Base-by-base conservation (phyloP, 2,888 invertebrate species). In the Protophormia terraenovae region DNA sequence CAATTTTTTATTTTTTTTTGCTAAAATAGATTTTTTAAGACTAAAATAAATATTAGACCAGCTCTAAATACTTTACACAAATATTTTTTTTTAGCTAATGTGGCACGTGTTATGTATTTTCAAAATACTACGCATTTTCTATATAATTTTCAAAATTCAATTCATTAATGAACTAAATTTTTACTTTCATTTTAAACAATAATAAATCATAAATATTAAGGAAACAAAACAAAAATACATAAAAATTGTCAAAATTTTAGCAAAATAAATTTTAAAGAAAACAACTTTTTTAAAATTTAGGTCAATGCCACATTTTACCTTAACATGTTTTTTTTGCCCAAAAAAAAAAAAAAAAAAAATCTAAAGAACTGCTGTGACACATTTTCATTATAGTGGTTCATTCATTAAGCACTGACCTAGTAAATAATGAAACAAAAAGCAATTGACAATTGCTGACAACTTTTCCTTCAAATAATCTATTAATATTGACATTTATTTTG, bases 281-380 rank as follows among this genome's bases (percentile, higher is more conserved):
- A n/a, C n/a, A n/a, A n/a, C 5, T 2, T n/a, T 32, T 60, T 16
- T 45, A 8, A 24, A 73, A 75, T 50, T 80, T 45, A 66, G 81
- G 67, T 53, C 81, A 81, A 81, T 81, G 73, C n/a, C 81, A 75
- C 19, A 45, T 71, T 69, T 71, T 58, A 60, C 35, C 14, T 69
- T n/a, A 35, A 73, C 32, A 55, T 27, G 3, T 14, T n/a, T 55
- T 35, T 77, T 0, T 62, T 64, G 64, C 50, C 50, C 27, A 6
- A 50, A 50, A 77, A 27, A 24, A 24, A 32, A 27, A 16, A 2
- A 35, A 32, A 60, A 41, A 14, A 8, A 1, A 32, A 60, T 22
- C 8, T 19, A n/a, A 55, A 76, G 16, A 66, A 76, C 10, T 66
- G 1, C 10, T 66, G 1, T 41, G 19, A 12, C 53, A 19, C 27